Percentiles rank a stretch among this genome's conserved stretches.
These are phyloP conservation scores for Mastigias papua DNA, from an alignment of 30 jellyfish, hydroid and myxozoan genomes.

Conservation along the genomic window DNA sequence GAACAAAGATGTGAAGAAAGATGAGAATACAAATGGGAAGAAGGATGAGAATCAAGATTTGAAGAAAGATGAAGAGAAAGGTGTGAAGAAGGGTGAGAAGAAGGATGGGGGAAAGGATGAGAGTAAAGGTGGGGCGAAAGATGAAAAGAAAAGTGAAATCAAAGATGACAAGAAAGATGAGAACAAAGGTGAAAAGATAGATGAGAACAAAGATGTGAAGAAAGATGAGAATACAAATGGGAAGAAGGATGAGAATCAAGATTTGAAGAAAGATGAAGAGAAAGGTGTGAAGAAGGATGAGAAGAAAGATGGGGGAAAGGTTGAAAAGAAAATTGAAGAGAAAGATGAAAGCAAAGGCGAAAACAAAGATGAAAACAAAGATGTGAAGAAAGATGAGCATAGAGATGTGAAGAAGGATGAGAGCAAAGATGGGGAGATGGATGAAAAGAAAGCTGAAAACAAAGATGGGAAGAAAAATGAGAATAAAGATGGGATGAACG, in stretches of 20 bases:
- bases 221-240: background rate
- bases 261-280: no score
- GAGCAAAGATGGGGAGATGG: background rate
- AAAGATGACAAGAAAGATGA: no score
- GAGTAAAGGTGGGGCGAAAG: background rate
- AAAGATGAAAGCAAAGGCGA: background rate
- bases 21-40: no score
- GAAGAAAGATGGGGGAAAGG: constrained; percentile 1
- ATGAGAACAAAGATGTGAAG: constrained; percentile 17
- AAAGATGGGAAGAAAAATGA: background rate
- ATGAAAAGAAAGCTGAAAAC: background rate
- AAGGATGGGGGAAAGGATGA: background rate
- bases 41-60: constrained; percentile 13
- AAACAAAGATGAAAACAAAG: background rate
- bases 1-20: no score
- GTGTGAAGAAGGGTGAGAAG: constrained; percentile 21
- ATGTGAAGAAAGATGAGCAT: background rate
- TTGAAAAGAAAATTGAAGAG: background rate
- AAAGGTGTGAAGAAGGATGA: background rate
- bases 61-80: no score
- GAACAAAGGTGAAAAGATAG: constrained; percentile 16
- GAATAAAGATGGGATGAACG: background rate
- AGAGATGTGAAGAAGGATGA: background rate
- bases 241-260: no score
- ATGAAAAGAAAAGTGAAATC: no score